These are phyloP conservation scores for Eumaeus atala DNA, from an alignment of 1,140 invertebrate genomes.

Conservation along the genomic window DNA sequence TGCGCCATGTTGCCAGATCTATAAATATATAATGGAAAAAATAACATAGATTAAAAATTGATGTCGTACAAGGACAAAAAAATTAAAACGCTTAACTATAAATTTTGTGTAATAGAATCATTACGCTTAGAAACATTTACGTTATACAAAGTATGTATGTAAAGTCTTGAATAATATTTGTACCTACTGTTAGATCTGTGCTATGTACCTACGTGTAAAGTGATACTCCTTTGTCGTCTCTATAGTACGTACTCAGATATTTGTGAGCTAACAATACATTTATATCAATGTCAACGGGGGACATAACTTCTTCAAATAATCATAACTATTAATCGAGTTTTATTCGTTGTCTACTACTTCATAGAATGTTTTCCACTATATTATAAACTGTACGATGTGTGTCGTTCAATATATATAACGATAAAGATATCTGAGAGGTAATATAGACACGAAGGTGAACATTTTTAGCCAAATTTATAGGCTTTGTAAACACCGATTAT, in stretches of 20 bases:
- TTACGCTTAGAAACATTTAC: conserved; percentile 65
- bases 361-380: not conserved
- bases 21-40: conserved; percentile 41
- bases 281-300: not conserved
- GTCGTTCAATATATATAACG: not conserved
- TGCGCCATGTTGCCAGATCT: conserved; percentile 29
- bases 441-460: conserved; percentile 12
- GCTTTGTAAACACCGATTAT: conserved; percentile 25
- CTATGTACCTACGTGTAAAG: conserved; percentile 25
- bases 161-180: conserved; percentile 38
- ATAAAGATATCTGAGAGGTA: conserved; percentile 1
- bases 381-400: not conserved
- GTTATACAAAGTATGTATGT: conserved; percentile 45
- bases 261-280: conserved; percentile 23
- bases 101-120: conserved; percentile 62
- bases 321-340: conserved; percentile 10
- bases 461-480: conserved; percentile 17
- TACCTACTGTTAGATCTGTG: conserved; percentile 36
- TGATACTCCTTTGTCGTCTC: conserved; percentile 14
- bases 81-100: conserved; percentile 43
- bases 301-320: not conserved
- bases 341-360: not conserved
- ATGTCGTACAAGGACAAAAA: conserved; percentile 45
- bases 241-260: conserved; percentile 24
- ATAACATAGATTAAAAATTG: conserved; percentile 47